Base-by-base conservation (phyloP, 2,888 invertebrate genomes). In the Brachyopa scutellaris region DNA sequence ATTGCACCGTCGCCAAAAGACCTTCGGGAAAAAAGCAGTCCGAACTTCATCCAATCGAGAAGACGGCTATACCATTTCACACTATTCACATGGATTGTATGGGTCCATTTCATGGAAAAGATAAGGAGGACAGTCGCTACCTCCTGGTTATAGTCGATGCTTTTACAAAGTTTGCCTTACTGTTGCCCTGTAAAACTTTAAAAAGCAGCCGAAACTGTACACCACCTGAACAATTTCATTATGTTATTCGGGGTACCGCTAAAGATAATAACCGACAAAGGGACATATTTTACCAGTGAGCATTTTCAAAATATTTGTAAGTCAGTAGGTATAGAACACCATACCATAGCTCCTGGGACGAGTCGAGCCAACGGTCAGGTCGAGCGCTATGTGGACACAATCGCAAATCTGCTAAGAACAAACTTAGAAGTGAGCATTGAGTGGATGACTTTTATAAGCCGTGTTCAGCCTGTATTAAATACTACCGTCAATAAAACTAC, bases 1-100 rank as follows among this genome's bases (percentile, higher is more conserved):
- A 61, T n/a, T 62, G 61, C 19, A 4, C 45, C 2, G 53, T 72
- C 8, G 79, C 78, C 33, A 84, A 76, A 47, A 72, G 78, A 53
- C 79, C 79, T 11, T 69, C 70, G 5, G 78, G 64, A n/a, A 74
- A 55, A 36, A 82, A 83, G 33, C 77, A 78, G 36, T 49, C 45
- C 40, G 72, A 78, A 33, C 49, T 74, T 26, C 36, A 53, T 17
- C 53, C 33, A 6, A 33, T 53, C 9, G 36, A 31, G 6, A 53
- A 53, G 8, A 33, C 2, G 7, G 33, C 53, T 4, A 33, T 31
- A 15, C 17, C 53, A 9, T 53, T 53, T 17, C 53, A 53, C 11
- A 53, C 53, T 9, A 33, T 33, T 3, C 53, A 33, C 5, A 6
- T 19, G 2, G 53, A 53, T 7, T 53, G 19, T 13, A 53, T 31